Evolutionary conservation across 2,888 invertebrate genomes (phyloP).

Genomic region (Ophion obscuratus): DNA sequence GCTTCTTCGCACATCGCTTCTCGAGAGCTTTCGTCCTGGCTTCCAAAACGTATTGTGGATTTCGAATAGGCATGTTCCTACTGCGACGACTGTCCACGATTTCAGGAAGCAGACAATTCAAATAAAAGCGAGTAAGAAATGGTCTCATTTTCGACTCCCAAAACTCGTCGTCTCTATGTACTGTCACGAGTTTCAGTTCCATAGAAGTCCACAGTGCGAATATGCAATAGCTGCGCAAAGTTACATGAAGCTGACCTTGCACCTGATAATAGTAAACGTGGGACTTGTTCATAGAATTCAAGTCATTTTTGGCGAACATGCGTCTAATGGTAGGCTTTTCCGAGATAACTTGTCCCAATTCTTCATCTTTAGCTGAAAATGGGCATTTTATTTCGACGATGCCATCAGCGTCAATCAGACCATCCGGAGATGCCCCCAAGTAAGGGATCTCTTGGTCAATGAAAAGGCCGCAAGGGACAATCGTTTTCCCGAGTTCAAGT

Average conservation of each 20-base stretch:
- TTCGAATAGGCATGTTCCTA: conserved; percentile 58
- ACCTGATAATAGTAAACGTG: conserved; percentile 67
- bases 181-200: no score
- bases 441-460: conserved; percentile 68
- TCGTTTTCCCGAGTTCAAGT: conserved; percentile 44
- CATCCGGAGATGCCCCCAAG: conserved; percentile 72
- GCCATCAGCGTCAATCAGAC: conserved; percentile 66
- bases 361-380: conserved; percentile 50
- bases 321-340: conserved; percentile 1
- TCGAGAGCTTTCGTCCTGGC: conserved; percentile 26
- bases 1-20: neutral
- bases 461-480: conserved; percentile 71
- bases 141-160: no score
- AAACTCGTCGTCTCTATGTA: no score
- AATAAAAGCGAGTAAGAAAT: no score
- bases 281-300: neutral
- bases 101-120: no score
- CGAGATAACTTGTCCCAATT: neutral
- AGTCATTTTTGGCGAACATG: conserved; percentile 8
- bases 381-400: conserved; percentile 73
- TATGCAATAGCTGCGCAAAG: no score
- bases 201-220: no score
- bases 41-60: conserved; percentile 59
- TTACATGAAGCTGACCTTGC: conserved; percentile 66
- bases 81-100: conserved; percentile 8